Percentiles rank a stretch among this genome's conserved stretches.
Conservation (phyloP, 2,888 invertebrate species). For the Julus scanicus region DNA sequence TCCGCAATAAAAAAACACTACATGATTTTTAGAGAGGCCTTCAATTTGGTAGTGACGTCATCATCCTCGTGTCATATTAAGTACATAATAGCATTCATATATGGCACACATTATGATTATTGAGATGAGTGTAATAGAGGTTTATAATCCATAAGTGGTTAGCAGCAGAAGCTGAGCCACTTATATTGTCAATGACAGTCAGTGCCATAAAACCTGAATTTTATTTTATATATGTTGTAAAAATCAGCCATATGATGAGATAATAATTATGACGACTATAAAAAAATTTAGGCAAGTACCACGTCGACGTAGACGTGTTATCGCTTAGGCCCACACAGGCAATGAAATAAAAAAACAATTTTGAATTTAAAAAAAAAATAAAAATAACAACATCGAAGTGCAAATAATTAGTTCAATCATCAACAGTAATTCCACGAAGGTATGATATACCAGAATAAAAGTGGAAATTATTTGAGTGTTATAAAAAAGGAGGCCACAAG, state of each 20-base stretch:
- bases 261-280: constrained; percentile 52
- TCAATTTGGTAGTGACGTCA: neutral
- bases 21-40: neutral
- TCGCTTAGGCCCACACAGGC: constrained; percentile 12
- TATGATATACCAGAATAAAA: neutral
- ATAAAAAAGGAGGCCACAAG: neutral
- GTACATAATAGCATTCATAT: constrained; percentile 43
- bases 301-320: neutral
- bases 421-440: neutral
- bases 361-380: neutral
- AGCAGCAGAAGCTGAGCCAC: constrained; percentile 41
- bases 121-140: constrained; percentile 40
- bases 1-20: constrained; percentile 33
- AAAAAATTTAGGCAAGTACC: constrained; percentile 41
- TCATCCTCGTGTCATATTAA: constrained; percentile 29
- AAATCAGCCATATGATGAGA: constrained; percentile 51
- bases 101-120: constrained; percentile 45
- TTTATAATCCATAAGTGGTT: constrained; percentile 50
- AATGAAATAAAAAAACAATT: neutral
- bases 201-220: constrained; percentile 50
- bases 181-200: constrained; percentile 42
- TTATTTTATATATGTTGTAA: constrained; percentile 49
- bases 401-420: constrained; percentile 41
- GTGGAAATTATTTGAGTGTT: neutral
- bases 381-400: neutral